A percentile compares a stretch with the other conserved stretches of the same genome.
These are phyloP conservation scores for Neria commutata DNA, from an alignment of 2,888 invertebrate genomes.

Conservation along the genomic window DNA sequence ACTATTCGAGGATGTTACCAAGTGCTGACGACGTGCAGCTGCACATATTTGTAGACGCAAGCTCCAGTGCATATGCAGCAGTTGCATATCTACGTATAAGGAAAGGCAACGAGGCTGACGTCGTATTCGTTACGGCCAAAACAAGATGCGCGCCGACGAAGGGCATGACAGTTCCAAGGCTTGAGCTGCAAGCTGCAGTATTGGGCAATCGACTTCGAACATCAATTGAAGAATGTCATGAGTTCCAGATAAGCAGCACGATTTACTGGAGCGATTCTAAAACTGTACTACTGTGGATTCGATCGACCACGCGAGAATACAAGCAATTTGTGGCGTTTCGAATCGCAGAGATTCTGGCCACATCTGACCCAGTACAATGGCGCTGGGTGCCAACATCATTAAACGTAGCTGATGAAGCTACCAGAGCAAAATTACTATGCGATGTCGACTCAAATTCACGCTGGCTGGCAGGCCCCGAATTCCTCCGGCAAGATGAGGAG, in stretches of 20 bases:
- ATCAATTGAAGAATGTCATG: too few relatives aligned
- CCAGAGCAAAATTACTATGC: background rate
- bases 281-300: constrained; percentile 30
- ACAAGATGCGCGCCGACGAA: background rate
- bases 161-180: constrained; percentile 4
- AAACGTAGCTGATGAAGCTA: constrained; percentile 23
- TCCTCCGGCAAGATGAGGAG: background rate
- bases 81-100: constrained; percentile 26
- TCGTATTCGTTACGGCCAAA: constrained; percentile 18
- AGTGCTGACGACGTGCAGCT: too few relatives aligned
- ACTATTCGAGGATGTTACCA: background rate
- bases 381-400: constrained; percentile 14
- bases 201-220: background rate
- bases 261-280: constrained; percentile 14
- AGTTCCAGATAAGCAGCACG: background rate
- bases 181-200: constrained; percentile 17
- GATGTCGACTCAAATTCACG: background rate
- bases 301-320: constrained; percentile 22
- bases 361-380: constrained; percentile 19
- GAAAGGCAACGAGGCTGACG: constrained; percentile 10
- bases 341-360: constrained; percentile 20
- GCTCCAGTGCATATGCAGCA: background rate
- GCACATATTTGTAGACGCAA: too few relatives aligned
- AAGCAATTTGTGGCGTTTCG: background rate
- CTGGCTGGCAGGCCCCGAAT: constrained; percentile 8